Base-by-base conservation (phyloP, 2,113 vertebrate species). In the Pavo muticus region DNA sequence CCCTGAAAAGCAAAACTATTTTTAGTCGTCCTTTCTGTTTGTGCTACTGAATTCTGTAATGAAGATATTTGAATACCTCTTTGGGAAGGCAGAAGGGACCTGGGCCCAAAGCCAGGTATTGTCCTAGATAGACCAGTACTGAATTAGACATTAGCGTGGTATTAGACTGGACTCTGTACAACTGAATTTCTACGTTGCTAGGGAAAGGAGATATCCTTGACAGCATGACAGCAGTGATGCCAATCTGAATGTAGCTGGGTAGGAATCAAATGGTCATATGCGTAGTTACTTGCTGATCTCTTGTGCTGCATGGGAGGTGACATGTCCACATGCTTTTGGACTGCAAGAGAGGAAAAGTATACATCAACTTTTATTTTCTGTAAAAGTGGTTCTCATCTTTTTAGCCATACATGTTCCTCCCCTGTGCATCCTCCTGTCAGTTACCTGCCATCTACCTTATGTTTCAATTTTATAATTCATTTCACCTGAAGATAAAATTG, bases 11-110 rank as follows among this genome's bases (percentile, higher is more conserved):
- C 45, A 64, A 67, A 35, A 73, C 23, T 93, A 90, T 65, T 90
- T 96, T 85, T 63, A 76, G 68, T 27, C 92, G 64, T 27, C 29
- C 17, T 79, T 94, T 67, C 87, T 87, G 30, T 45, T 87, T 48
- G 6, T 70, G 24, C 78, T 72, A 39, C 24, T 21, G 39, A 82
- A 29, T 69, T 85, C 48, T 90, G 78, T 42, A 60, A 3, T 25
- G 20, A 75, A 18, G 63, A 16, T 39, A 32, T 80, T 59, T 83
- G 54, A 73, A 77, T 56, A 42, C 24, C 20, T 48, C 40, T 42
- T 83, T 64, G 37, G 14, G 44, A 78, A 69, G 37, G 70, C 40
- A 76, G 37, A 27, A 79, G 59, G 6, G 2, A 12, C 2, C 0
- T 42, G 21, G 72, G 52, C 15, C 56, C 74, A 68, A 90, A 47